Evolutionary conservation across 2,888 invertebrate genomes (phyloP).

Genomic region (Alloscopus bannaensis): DNA sequence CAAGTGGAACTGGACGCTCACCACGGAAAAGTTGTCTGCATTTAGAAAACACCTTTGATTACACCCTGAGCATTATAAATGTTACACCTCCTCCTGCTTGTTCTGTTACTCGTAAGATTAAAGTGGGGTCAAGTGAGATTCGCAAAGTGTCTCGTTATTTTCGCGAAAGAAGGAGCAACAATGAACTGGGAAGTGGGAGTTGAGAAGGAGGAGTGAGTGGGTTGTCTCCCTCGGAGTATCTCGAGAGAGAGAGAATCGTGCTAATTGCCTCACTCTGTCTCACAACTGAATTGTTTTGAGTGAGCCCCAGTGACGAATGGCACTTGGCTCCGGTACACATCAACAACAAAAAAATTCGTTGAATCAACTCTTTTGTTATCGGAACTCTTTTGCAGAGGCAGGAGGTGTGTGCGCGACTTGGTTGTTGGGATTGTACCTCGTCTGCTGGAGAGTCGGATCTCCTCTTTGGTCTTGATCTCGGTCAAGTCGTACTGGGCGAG

Average conservation of each 20-base stretch:
- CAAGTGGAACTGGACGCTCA: constrained; percentile 75
- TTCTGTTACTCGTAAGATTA: too few relatives aligned
- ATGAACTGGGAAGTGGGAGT: not conserved
- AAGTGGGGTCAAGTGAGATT: not conserved
- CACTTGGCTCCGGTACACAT: too few relatives aligned
- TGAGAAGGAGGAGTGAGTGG: not conserved
- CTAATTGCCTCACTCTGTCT: too few relatives aligned
- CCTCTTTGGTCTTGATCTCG: constrained; percentile 76
- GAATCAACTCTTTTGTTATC: too few relatives aligned
- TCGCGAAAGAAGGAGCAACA: not conserved
- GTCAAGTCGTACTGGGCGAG: constrained; percentile 80
- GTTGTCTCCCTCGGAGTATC: too few relatives aligned
- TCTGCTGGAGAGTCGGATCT: constrained; percentile 69
- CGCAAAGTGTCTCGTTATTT: not conserved
- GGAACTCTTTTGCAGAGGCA: too few relatives aligned
- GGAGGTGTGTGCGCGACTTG: too few relatives aligned
- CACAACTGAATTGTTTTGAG: too few relatives aligned
- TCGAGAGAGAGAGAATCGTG: too few relatives aligned
- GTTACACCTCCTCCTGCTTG: not conserved
- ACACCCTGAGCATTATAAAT: not conserved
- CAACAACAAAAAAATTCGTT: too few relatives aligned
- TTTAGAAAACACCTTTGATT: not conserved
- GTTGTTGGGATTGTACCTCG: constrained; percentile 67
- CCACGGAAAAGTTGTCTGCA: constrained; percentile 74
- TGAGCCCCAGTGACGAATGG: too few relatives aligned